A percentile compares a stretch with the other conserved stretches of the same genome.
Conservation (phyloP, 1,140 invertebrate species). For the Potamilus streckersoni region DNA sequence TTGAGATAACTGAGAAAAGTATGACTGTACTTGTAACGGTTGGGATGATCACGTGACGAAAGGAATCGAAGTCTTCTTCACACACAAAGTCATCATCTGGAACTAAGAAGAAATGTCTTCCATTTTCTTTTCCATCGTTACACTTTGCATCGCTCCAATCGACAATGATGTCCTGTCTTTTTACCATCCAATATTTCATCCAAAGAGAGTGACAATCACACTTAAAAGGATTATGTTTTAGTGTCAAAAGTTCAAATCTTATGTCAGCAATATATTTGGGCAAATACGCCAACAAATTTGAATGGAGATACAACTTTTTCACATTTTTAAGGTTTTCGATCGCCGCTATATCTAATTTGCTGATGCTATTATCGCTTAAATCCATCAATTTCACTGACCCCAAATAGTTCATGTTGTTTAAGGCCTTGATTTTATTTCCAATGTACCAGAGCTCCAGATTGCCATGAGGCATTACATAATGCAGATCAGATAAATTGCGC, state of each 20-base stretch:
- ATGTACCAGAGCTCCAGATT: constrained; percentile 45
- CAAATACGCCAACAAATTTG: constrained; percentile 39
- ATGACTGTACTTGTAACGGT: constrained; percentile 24
- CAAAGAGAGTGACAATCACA: constrained; percentile 49
- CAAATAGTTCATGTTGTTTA: constrained; percentile 13
- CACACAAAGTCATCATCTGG: constrained; percentile 45
- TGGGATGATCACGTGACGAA: constrained; percentile 25
- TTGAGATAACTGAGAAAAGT: constrained; percentile 29
- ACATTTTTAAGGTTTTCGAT: constrained; percentile 26
- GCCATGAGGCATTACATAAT: constrained; percentile 28
- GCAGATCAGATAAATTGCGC: constrained; percentile 20
- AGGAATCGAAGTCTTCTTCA: constrained; percentile 25
- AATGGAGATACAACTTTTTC: constrained; percentile 31
- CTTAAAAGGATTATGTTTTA: constrained; percentile 42
- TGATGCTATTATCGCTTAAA: constrained; percentile 34
- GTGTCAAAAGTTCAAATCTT: constrained; percentile 8
- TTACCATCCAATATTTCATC: constrained; percentile 49
- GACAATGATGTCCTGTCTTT: constrained; percentile 2
- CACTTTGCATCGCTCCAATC: constrained; percentile 36
- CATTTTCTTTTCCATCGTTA: constrained; percentile 36
- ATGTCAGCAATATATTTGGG: constrained; percentile 17
- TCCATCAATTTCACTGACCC: constrained; percentile 14
- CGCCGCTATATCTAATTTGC: constrained; percentile 11
- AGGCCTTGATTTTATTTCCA: constrained; percentile 37
- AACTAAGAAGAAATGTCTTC: constrained; percentile 33